Percentiles rank a stretch among this genome's conserved stretches.
Conservation (phyloP, 2,113 vertebrate species). For the Capra hircus region DNA sequence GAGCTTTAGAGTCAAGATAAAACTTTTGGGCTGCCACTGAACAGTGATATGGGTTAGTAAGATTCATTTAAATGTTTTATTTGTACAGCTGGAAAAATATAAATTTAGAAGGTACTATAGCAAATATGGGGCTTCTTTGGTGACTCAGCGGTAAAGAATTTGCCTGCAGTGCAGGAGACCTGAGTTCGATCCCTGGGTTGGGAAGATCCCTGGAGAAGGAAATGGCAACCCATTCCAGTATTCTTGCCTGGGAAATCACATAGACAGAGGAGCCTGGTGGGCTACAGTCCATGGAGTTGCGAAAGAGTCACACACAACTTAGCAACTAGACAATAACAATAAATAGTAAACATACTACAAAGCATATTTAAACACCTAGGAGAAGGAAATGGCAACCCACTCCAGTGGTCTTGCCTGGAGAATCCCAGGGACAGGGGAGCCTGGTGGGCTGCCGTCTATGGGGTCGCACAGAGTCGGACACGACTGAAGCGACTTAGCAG, state of each 20-base stretch:
- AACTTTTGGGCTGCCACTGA: background rate
- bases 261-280: background rate
- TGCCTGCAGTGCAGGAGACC: background rate
- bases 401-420: no score
- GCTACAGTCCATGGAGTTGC: background rate
- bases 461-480: no score
- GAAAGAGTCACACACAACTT: background rate
- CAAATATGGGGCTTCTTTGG: background rate
- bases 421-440: no score
- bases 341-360: background rate
- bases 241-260: background rate
- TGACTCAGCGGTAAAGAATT: background rate
- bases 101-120: background rate
- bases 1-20: background rate
- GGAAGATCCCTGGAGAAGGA: background rate
- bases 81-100: background rate
- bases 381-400: no score
- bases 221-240: background rate
- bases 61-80: background rate
- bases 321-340: background rate
- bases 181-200: background rate
- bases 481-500: accelerated
- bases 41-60: background rate
- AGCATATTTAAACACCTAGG: background rate
- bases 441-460: no score